These are phyloP conservation scores for Hipparchia semele DNA, from an alignment of 2,888 invertebrate species.

Conservation along the genomic window DNA sequence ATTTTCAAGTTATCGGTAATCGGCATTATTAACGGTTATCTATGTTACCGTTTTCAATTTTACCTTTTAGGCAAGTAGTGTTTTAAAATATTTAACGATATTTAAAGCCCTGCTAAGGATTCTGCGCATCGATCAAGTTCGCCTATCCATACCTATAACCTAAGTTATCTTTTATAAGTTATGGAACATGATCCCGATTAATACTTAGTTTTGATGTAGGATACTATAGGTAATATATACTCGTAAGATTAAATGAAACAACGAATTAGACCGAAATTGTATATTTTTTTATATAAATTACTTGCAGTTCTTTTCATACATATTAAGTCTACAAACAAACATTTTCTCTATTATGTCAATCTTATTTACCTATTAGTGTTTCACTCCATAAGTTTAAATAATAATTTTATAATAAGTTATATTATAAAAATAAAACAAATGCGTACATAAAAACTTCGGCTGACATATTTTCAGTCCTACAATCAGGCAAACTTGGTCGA, in stretches of 20 bases:
- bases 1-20: too few species aligned
- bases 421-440: constrained; percentile 61
- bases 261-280: constrained; percentile 67
- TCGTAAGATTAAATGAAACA: constrained; percentile 49
- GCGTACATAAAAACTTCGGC: constrained; percentile 33
- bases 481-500: constrained; percentile 7
- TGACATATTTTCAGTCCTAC: constrained; percentile 24
- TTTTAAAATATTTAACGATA: too few species aligned
- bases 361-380: constrained; percentile 67
- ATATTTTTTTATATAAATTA: constrained; percentile 80
- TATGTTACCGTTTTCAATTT: too few species aligned
- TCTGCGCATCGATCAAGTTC: too few species aligned
- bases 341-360: constrained; percentile 74
- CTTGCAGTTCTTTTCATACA: constrained; percentile 76
- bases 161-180: too few species aligned
- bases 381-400: constrained; percentile 50
- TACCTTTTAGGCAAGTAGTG: too few species aligned
- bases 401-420: constrained; percentile 42
- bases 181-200: too few species aligned
- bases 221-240: too few species aligned
- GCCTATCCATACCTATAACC: too few species aligned
- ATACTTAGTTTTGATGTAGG: too few species aligned
- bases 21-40: too few species aligned
- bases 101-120: too few species aligned
- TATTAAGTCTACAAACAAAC: constrained; percentile 64